A percentile compares a stretch with the other conserved stretches of the same genome.
Conservation (phyloP, 2,797 vertebrate genomes). For the Sebastes flavidus region DNA sequence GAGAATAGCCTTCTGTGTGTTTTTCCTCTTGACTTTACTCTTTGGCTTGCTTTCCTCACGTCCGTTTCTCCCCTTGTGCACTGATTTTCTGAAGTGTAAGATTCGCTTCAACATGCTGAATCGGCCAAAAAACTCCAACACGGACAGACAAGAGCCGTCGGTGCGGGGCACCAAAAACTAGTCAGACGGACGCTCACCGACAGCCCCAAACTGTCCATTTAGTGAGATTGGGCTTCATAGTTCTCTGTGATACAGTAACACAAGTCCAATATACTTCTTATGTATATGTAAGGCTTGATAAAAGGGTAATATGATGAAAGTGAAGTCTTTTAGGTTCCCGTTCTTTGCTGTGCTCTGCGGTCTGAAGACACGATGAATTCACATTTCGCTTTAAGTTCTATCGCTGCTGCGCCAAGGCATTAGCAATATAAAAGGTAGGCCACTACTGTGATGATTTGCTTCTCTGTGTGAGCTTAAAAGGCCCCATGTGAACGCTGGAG, state of each 20-base stretch:
- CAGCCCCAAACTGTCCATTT: too few relatives aligned
- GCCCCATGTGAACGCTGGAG: slow-evolving; percentile 34
- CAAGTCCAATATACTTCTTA: background rate
- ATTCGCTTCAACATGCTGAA: too few relatives aligned
- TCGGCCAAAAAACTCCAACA: too few relatives aligned
- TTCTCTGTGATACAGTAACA: background rate
- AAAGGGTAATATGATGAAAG: background rate
- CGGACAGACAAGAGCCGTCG: fast-evolving
- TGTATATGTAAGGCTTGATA: background rate
- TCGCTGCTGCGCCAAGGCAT: slow-evolving; percentile 20
- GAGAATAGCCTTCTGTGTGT: too few relatives aligned
- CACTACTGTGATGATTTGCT: slow-evolving; percentile 44
- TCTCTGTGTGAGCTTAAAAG: slow-evolving; percentile 49
- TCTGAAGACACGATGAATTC: slow-evolving; percentile 15
- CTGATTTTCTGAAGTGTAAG: too few relatives aligned
- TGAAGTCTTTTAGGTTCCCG: background rate
- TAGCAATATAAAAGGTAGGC: slow-evolving; percentile 26
- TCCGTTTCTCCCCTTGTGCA: too few relatives aligned
- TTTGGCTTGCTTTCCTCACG: too few relatives aligned
- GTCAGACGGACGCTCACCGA: too few relatives aligned
- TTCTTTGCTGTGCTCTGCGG: slow-evolving; percentile 5
- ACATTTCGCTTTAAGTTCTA: slow-evolving; percentile 7
- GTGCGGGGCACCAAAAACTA: too few relatives aligned
- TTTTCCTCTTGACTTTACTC: too few relatives aligned
- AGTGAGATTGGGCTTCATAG: background rate